Evolutionary conservation across 1,140 invertebrate genomes (phyloP), one percentile per base, ranked within the genome.

Genomic region (Platyscapa corneri): DNA sequence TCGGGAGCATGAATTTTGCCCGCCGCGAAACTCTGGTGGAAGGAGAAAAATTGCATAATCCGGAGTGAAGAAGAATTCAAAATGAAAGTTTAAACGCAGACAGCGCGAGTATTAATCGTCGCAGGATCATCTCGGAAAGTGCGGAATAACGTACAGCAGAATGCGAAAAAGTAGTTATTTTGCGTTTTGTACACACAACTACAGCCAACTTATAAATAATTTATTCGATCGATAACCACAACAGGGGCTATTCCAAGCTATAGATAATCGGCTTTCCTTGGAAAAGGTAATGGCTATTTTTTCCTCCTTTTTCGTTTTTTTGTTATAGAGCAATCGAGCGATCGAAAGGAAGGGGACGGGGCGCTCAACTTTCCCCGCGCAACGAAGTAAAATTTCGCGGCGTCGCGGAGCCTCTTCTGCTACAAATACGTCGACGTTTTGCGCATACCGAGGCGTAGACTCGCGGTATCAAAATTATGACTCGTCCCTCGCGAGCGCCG

Each of bases 191-290:
- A 23, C 42, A 42, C 39, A 10, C 6, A 74, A 77, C 30, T 80
- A 27, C 27, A 56, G n/a, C 32, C 30, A 46, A 7, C 23, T 82
- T 56, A 37, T 53, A 56, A 49, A 37, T 72, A 72, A 53, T 82
- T 72, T 27, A 82, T 74, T 30, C 34, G 56, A 74, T 74, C 64
- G 32, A 74, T 72, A 72, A 34, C 10, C 18, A n/a, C 20, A 30
- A 18, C 37, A 56, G 32, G 34, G 16, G 53, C 0, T 18, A 30
- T 37, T 46, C 10, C 56, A 27, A 76, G 53, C 56, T 60, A 65
- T 46, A 83, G 65, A 53, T 76, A 65, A 76, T 76, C 76, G 7
- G 56, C 12, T 5, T 82, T 74, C 49, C 46, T 34, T 27, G 80
- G 56, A 60, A 74, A 74, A 56, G 20, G 67, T 65, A 30, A 82